Evolutionary conservation across 2,797 vertebrate genomes (phyloP).

Genomic region (Enteromius thamalakanensis): DNA sequence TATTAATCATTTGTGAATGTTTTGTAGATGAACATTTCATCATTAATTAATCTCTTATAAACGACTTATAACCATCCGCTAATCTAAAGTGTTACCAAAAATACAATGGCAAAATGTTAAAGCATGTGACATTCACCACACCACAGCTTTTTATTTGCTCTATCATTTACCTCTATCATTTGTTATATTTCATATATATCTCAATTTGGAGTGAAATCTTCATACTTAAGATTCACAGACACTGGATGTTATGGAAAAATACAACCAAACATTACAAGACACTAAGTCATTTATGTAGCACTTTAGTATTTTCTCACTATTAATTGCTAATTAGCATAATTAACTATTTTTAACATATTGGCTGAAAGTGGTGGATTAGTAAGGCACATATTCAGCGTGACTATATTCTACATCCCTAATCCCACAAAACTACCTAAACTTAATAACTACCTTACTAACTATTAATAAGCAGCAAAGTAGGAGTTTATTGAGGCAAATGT

Average conservation of each 20-base stretch:
- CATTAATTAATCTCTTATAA: too few relatives aligned
- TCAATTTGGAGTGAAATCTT: not conserved
- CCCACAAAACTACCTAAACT: not conserved
- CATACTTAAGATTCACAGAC: not conserved
- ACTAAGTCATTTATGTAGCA: not conserved
- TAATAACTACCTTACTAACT: not conserved
- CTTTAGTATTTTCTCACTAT: not conserved
- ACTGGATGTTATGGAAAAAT: not conserved
- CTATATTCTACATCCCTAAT: not conserved
- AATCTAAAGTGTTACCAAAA: too few relatives aligned
- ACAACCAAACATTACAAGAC: not conserved
- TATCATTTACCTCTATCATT: not conserved
- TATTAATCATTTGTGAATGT: too few relatives aligned
- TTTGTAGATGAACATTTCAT: too few relatives aligned
- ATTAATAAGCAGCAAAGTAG: not conserved
- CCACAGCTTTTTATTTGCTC: not conserved
- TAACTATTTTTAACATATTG: not conserved
- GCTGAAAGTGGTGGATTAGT: not conserved
- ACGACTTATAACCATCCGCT: too few relatives aligned
- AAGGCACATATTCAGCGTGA: not conserved
- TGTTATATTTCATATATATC: not conserved
- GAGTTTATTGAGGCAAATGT: not conserved
- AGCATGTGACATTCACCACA: not conserved
- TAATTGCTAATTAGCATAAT: not conserved
- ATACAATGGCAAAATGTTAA: not conserved